Base-by-base conservation (phyloP, 2,113 vertebrate species). In the Jacana jacana region DNA sequence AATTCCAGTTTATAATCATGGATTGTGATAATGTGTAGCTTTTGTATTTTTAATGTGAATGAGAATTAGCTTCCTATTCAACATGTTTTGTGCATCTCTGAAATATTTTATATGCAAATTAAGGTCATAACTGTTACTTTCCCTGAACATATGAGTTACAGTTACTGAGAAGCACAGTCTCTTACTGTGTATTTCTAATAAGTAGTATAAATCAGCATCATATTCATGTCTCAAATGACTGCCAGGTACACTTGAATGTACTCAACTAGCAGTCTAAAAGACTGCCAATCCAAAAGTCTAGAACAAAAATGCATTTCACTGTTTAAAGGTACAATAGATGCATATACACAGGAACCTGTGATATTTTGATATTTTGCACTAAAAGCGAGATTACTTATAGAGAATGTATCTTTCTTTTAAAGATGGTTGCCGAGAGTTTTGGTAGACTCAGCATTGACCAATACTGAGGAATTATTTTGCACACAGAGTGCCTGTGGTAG, bases 101-200 rank as follows among this genome's bases (percentile, higher is more conserved):
- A 80, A 93, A 88, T 84, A 81, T 66, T 89, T 89, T 92, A 3
- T 78, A 27, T 92, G 51, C 31, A 91, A 77, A 91, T 77, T 84
- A 71, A 93, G 46, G 54, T 81, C 19, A 70, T 72, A 88, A 60
- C 17, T 70, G 28, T 64, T 93, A 70, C 51, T 93, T 93, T 80
- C 57, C 81, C 54, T 84, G 65, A 81, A 90, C 35, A 18, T 31
- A 27, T 11, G 57, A 83, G 35, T 83, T 92, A 70, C n/a, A 39
- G 42, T 63, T 83, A 77, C 44, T 84, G 73, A 92, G 75, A 91
- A 88, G 20, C 68, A 88, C 10, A n/a, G 63, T 65, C 33, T 68
- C 46, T 91, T 88, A 48, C 30, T 55, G 31, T 85, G 7, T 77
- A 35, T 91, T 95, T 93, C 64, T 79, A 81, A 86, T 55, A 46